Evolutionary conservation across 2,888 invertebrate species (phyloP).

Genomic region (Scaptomyza flava): DNA sequence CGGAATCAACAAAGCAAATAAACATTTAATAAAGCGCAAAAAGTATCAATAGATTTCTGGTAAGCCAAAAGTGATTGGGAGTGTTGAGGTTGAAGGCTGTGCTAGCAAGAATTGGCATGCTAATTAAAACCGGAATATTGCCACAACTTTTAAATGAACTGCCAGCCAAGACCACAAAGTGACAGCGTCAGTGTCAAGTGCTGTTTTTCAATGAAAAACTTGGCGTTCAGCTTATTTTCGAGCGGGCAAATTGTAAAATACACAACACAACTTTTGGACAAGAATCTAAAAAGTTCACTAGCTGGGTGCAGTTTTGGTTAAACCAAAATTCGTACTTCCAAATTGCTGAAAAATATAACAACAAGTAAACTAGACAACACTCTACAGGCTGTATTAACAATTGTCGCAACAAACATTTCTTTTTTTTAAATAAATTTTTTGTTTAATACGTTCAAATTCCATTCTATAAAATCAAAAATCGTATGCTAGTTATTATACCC

Average conservation of each 20-base stretch:
- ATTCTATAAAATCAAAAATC: background rate
- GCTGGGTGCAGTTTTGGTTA: conserved; percentile 43
- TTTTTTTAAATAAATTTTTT: too few relatives aligned
- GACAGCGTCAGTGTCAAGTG: conserved; percentile 51
- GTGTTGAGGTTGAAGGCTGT: background rate
- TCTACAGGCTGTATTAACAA: background rate
- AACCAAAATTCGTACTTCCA: conserved; percentile 68
- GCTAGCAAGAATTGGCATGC: conserved; percentile 42
- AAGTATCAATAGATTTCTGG: conserved; percentile 74
- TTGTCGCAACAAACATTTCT: too few relatives aligned
- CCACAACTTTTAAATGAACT: conserved; percentile 74
- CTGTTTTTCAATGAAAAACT: conserved; percentile 54
- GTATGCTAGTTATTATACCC: background rate
- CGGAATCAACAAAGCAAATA: conserved; percentile 79
- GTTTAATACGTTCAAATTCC: too few relatives aligned
- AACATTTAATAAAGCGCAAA: conserved; percentile 72
- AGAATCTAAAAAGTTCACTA: conserved; percentile 53
- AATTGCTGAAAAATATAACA: conserved; percentile 51
- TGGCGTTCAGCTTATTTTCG: conserved; percentile 41
- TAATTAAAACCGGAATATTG: conserved; percentile 66
- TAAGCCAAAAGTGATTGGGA: background rate
- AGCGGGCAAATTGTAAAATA: conserved; percentile 39
- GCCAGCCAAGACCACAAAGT: conserved; percentile 51
- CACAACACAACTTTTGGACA: conserved; percentile 53
- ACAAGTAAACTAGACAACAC: conserved; percentile 14